These are phyloP conservation scores for Gasterosteus aculeatus DNA, from an alignment of 2,113 vertebrate species.

Conservation along the genomic window DNA sequence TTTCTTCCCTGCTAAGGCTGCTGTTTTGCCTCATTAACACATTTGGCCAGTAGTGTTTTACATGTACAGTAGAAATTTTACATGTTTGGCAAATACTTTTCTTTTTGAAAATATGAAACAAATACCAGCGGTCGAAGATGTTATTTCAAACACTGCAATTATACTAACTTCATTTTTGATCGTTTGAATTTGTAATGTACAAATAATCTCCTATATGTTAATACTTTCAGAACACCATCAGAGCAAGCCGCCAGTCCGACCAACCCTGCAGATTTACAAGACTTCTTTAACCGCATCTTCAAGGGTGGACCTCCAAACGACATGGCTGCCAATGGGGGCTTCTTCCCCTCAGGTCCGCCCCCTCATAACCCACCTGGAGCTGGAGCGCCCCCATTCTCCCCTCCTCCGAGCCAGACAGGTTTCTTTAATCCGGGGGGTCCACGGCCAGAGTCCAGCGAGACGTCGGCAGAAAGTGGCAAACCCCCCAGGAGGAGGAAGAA, in stretches of 20 bases:
- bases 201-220: neutral
- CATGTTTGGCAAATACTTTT: neutral
- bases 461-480: slow-evolving; percentile 82
- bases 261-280: slow-evolving; percentile 87
- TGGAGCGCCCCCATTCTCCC: slow-evolving; percentile 64
- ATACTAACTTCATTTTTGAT: neutral
- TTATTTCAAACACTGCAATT: neutral
- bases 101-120: neutral
- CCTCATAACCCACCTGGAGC: slow-evolving; percentile 62
- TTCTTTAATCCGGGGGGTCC: slow-evolving; percentile 77
- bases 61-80: neutral
- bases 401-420: slow-evolving; percentile 74
- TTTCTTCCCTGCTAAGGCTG: neutral
- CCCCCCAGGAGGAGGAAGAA: slow-evolving; percentile 87
- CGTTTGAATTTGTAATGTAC: neutral
- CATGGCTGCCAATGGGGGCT: slow-evolving; percentile 84
- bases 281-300: slow-evolving; percentile 90
- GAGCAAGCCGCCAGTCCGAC: slow-evolving; percentile 76
- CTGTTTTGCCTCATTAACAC: neutral
- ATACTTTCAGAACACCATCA: slow-evolving; percentile 78
- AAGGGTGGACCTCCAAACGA: slow-evolving; percentile 83
- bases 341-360: slow-evolving; percentile 82
- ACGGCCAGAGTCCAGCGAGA: slow-evolving; percentile 74
- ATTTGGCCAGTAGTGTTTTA: neutral
- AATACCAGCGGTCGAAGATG: neutral